Evolutionary conservation across 2,888 invertebrate genomes (phyloP), one percentile per base, ranked within the genome.

Genomic region (Drosophila siamana): DNA sequence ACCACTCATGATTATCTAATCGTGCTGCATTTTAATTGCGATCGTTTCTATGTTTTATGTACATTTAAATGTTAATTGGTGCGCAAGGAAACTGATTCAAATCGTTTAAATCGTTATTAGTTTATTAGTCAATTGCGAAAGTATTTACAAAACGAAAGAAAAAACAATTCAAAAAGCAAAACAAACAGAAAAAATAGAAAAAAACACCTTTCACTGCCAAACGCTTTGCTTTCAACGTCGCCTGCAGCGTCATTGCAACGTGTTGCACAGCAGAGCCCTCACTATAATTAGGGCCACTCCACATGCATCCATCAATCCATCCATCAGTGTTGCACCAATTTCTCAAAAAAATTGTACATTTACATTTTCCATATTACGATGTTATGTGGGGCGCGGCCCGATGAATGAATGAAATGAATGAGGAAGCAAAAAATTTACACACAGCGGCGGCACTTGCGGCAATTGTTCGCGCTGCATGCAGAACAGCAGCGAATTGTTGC

Each of bases 1-100:
- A 19, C 19, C 19, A 19, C 19, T 26, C 50, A 13, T 59, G 69
- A 76, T 77, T 77, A 80, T 72, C 80, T 80, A 77, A 77, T 68
- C 64, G 62, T 36, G 48, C 16, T 68, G 72, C 64, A 68, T 80
- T 80, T 75, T 71, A 71, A 71, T 79, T 64, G 46, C 56, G 6
- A 60, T 41, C 54, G 44, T 72, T 50, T 46, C 24, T 40, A 55
- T n/a, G n/a, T 63, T 62, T 60, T 46, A 61, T 54, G 50, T 44
- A 41, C 63, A 77, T 59, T 67, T 61, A 59, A 76, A 55, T 47
- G 47, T 11, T 67, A 74, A 74, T 64, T 78, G 70, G 60, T 64
- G 38, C 63, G 64, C 28, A 28, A 50, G 74, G 69, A 59, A 64
- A 60, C 40, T 57, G 56, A 50, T 62, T 60, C 15, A 54, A 43